Percentiles rank a stretch among this genome's conserved stretches.
Conservation (phyloP, 2,113 vertebrate species). For the Ptyas mucosa region DNA sequence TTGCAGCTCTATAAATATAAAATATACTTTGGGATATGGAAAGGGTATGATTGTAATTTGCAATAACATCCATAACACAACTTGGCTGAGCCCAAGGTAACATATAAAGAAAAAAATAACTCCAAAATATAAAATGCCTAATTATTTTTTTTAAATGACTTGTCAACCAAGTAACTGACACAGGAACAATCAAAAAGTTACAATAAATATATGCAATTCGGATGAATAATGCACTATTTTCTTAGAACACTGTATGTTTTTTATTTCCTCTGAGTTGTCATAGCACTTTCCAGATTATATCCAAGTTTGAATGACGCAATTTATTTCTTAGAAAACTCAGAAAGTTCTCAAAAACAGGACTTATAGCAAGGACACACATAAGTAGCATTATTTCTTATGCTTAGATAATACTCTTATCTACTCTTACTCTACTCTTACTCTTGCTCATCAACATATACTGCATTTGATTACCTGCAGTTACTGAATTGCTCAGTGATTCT, state of each 20-base stretch:
- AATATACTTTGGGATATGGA: not conserved
- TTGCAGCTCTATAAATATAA: not conserved
- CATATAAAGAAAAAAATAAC: not conserved
- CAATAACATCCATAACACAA: not conserved
- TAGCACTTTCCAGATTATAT: not conserved
- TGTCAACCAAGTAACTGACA: not conserved
- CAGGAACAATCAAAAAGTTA: not conserved
- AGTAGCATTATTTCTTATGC: not conserved
- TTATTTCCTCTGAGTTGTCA: not conserved
- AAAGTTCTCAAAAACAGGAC: not conserved
- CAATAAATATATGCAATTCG: not conserved
- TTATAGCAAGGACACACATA: not conserved
- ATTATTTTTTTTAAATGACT: not conserved
- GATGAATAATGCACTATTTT: not conserved
- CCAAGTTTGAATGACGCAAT: not conserved
- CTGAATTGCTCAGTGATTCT: not conserved
- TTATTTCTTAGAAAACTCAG: not conserved
- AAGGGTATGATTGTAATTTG: not conserved
- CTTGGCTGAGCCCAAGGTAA: not conserved
- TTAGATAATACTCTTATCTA: not conserved
- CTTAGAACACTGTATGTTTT: not conserved
- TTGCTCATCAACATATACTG: not conserved
- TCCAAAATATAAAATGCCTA: not conserved
- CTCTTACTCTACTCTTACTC: no score
- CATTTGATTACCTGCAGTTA: not conserved